Evolutionary conservation across 2,797 vertebrate species (phyloP), one percentile per base, ranked within the genome.

Genomic region (Apogon hyalosoma): DNA sequence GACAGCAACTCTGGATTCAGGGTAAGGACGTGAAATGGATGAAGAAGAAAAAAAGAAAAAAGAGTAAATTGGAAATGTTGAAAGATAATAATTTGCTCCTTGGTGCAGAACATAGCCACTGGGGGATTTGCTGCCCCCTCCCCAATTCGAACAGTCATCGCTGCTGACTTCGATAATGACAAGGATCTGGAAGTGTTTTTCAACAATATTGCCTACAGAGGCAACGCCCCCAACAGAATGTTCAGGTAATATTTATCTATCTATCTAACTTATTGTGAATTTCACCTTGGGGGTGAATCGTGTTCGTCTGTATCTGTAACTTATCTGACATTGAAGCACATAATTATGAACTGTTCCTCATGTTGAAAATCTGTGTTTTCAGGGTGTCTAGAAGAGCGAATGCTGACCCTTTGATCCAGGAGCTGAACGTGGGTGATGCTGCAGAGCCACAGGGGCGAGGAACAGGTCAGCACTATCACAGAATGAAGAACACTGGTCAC

Each of bases 171-270:
- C 0, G 96, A 99, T 89, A 98, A 99, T 0, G 96, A 98, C 89
- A 94, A 94, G 74, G 95, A 97, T 84, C 92, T 98, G 78, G 97
- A 99, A 67, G 93, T 98, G 76, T 98, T 98, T 90, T 97, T 98
- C 90, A 97, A 98, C 92, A 99, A 98, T 70, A 98, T 99, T 0
- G 97, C 97, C 28, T 96, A 97, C 87, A 92, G 92, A 0, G 95
- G 94, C 59, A 74, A 88, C 0, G 94, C 97, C 0, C 94, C 97
- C 14, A 99, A 98, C 81, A 93, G 94, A 69, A 91, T 99, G 33
- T 99, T 98, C 90, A 95, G 96, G 97, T 98, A 88, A 77, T 3
- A 19, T 21, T 52, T 36, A 7, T 57, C 15, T 18, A 10, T 40
- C n/a, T 13, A 19, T 11, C 11, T n/a, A 13, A 7, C 7, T 11